A percentile compares a stretch with the other conserved stretches of the same genome.
Evolutionary conservation across 2,797 vertebrate species (phyloP).

Genomic region (Gouania willdenowi): DNA sequence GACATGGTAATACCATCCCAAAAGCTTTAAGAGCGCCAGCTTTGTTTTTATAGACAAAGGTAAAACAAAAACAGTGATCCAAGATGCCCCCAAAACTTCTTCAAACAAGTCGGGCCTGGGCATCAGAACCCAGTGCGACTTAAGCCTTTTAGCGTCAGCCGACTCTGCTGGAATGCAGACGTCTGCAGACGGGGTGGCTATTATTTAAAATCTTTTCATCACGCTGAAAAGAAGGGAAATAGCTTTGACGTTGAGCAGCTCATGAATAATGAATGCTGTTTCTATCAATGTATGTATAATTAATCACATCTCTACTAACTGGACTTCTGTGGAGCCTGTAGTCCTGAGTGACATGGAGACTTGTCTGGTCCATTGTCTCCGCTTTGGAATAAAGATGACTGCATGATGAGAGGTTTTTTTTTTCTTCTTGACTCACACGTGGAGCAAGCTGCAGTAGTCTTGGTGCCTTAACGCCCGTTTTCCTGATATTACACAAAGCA

Average conservation of each 20-base stretch:
- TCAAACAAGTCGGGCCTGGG: constrained; percentile 36
- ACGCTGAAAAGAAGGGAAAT: constrained; percentile 68
- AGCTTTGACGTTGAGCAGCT: constrained; percentile 72
- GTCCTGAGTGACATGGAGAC: constrained; percentile 68
- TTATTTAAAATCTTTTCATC: constrained; percentile 81
- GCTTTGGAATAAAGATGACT: constrained; percentile 39
- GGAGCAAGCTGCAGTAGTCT: constrained; percentile 13
- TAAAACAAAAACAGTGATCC: constrained; percentile 45
- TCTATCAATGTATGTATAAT: constrained; percentile 84
- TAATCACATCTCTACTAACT: constrained; percentile 75
- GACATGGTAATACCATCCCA: constrained; percentile 35
- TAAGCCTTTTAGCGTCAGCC: constrained; percentile 58
- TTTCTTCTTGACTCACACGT: constrained; percentile 19
- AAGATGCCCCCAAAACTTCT: constrained; percentile 43
- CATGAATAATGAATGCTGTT: constrained; percentile 77
- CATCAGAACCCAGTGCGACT: constrained; percentile 44
- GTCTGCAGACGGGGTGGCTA: constrained; percentile 63
- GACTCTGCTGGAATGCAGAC: constrained; percentile 69
- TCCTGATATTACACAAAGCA: constrained; percentile 20
- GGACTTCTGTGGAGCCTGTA: constrained; percentile 66
- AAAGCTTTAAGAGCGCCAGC: constrained; percentile 45
- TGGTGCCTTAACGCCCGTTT: constrained; percentile 6
- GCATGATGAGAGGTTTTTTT: constrained; percentile 35
- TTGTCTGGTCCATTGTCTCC: constrained; percentile 49
- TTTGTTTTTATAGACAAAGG: constrained; percentile 47